A percentile compares a stretch with the other conserved stretches of the same genome.
These are phyloP conservation scores for Todus mexicanus DNA, from an alignment of 2,797 vertebrate genomes.

Conservation along the genomic window DNA sequence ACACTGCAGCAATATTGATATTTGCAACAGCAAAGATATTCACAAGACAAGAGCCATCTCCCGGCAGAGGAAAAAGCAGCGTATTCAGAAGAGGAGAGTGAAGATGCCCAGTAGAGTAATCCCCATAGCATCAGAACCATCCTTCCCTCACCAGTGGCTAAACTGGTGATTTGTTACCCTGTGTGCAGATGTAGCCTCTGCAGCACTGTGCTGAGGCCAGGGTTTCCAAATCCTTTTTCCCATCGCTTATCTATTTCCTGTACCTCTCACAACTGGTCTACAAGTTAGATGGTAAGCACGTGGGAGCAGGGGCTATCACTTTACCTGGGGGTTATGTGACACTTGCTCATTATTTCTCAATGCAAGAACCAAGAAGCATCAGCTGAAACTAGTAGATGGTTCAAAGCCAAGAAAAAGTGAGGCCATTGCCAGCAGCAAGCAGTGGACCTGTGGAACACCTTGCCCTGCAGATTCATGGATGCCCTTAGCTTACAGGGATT, in stretches of 20 bases:
- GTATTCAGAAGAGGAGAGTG: not conserved
- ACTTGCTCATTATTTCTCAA: fast-evolving
- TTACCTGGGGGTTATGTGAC: not conserved
- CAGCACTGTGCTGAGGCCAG: not conserved
- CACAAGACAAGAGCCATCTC: not conserved
- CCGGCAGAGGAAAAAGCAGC: fast-evolving
- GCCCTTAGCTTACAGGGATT: not conserved
- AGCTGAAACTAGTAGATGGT: not conserved
- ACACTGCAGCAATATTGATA: not conserved
- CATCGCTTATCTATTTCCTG: fast-evolving
- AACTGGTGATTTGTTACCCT: fast-evolving
- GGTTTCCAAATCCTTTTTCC: not conserved
- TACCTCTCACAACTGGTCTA: not conserved
- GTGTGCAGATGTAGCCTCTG: fast-evolving
- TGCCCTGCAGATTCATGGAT: not conserved
- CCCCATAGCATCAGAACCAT: not conserved
- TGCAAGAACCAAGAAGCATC: not conserved
- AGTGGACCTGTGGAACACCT: fast-evolving
- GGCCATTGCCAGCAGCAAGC: not conserved
- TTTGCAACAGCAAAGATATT: not conserved
- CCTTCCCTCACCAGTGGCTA: not conserved
- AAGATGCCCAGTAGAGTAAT: not conserved
- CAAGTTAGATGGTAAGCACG: not conserved
- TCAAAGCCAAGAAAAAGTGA: not conserved
- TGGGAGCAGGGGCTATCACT: not conserved